Evolutionary conservation across 2,797 vertebrate genomes (phyloP), one percentile per base, ranked within the genome.

Genomic region (Ctenopoma multispine): DNA sequence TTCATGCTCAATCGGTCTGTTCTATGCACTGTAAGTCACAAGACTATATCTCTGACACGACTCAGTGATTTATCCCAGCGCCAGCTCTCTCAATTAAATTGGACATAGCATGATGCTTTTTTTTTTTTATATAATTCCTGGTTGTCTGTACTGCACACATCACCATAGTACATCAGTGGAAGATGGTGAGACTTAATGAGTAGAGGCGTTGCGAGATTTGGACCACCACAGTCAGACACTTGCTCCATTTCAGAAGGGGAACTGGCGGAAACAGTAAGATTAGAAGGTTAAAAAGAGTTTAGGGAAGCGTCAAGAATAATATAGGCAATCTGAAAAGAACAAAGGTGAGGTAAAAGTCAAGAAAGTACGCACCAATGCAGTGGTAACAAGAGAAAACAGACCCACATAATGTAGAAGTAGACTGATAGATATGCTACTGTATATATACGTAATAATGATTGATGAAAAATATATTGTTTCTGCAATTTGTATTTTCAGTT

Each of bases 251-350:
- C 60, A 69, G 24, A 68, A 43, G 64, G 72, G 18, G 53, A 85
- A 75, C 65, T 55, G 54, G 75, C 80, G 74, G 83, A 91, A 90
- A 87, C 79, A 36, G 77, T 46, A 36, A 83, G 90, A 92, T 93
- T 90, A 89, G 44, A 77, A 88, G 88, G 92, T 92, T 91, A 90
- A 91, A 89, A 71, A 82, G 85, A 91, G 91, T 92, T 92, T 89
- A 92, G 84, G 82, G 83, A 89, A 86, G 89, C 83, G 93, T 90
- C 83, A 88, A 54, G 77, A 48, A 69, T 74, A 87, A 90, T 87
- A 79, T 63, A 41, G 8, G 73, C 62, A 72, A 72, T 77, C 77
- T 69, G 43, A 71, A 72, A 77, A 68, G 61, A 79, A 54, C 75
- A 72, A 70, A 72, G 7, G 18, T 4, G 44, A 77, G 54, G 60